Conservation (phyloP, 2,113 vertebrate genomes). For the human (Homo sapiens) region GRCh38 chr6:96231001-96231500, state of each 20-base stretch:
- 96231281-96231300: background rate
- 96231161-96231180: background rate
- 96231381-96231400: background rate
- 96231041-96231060: background rate
- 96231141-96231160: background rate
- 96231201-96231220: background rate
- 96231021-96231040: background rate
- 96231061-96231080: background rate
- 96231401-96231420: background rate
- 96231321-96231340: background rate
- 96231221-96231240: background rate
- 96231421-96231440: background rate
- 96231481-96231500: background rate
- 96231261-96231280: background rate
- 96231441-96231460: background rate
- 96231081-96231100: background rate
- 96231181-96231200: background rate
- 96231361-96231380: background rate
- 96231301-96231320: constrained; percentile 16
- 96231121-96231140: background rate
- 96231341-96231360: background rate
- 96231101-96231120: background rate
- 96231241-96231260: background rate
- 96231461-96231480: background rate
- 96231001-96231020: background rate